These are phyloP conservation scores for Eupithecia subumbrata DNA, from an alignment of 2,888 invertebrate species.

Conservation along the genomic window DNA sequence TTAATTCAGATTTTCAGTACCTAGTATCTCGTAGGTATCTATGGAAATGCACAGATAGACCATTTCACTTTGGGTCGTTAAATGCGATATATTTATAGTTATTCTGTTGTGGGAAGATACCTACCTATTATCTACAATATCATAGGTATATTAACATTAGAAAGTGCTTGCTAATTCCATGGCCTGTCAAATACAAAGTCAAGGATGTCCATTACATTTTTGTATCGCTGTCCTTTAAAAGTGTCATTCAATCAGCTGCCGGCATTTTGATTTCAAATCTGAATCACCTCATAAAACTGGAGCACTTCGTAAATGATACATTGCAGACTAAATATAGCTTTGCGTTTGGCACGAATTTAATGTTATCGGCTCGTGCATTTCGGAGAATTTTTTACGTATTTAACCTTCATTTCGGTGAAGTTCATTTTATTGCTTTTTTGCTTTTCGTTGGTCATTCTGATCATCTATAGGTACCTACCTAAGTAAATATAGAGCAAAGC, in stretches of 20 bases:
- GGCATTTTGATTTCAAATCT: conserved; percentile 11
- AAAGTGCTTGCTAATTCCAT: background rate
- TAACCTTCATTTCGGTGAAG: background rate
- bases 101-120: no score
- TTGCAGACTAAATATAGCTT: conserved; percentile 28
- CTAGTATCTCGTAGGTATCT: background rate
- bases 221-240: background rate
- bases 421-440: background rate
- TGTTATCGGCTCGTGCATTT: conserved; percentile 21
- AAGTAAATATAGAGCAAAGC: background rate
- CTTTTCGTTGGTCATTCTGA: background rate
- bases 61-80: background rate
- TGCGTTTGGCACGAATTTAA: conserved; percentile 29
- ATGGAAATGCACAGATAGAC: background rate
- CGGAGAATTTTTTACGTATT: conserved; percentile 23
- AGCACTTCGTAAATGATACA: conserved; percentile 26
- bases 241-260: conserved; percentile 8
- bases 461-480: no score
- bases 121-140: no score
- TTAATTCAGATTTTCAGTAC: background rate
- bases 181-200: background rate
- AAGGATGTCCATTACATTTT: background rate
- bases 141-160: background rate
- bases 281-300: conserved; percentile 27
- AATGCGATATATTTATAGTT: no score